Base-by-base conservation (phyloP, 2,797 vertebrate species). In the Rhodeus uyekii region DNA sequence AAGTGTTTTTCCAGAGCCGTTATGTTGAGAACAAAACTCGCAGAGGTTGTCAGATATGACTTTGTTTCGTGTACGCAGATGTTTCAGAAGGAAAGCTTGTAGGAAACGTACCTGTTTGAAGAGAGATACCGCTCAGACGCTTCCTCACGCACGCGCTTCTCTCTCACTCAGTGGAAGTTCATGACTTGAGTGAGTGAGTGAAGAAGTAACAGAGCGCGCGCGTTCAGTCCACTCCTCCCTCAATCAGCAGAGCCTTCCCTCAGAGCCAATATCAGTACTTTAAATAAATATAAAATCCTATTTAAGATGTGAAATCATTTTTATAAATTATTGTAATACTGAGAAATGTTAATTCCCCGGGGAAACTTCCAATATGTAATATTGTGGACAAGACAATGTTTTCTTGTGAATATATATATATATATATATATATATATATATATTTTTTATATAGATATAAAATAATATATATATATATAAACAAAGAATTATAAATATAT, bases 171-270 rank as follows among this genome's bases (percentile, higher is more conserved):
- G 60, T 10, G 8, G 16, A 12, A 60, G 27, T 80, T 71, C 58
- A 42, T 32, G 68, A 74, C 60, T 65, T 18, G 5, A 73, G 68
- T 8, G 67, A 34, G 27, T 7, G 53, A 34, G 65, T 6, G 67
- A 46, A 27, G 6, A 22, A 18, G 10, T 12, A 5, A 13, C 9
- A 6, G 27, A n/a, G n/a, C n/a, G 19, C 24, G 39, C 14, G 50
- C 29, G 39, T 18, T 68, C 64, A 22, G 4, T 34, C 78, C 36
- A 36, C 79, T 74, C 71, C 79, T 81, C 79, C 69, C 24, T 58
- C 53, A 42, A 42, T 42, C 53, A 22, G 44, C 16, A 22, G 3
- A 13, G 34, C 5, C 8, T 12, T 69, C 8, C 16, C 1, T 71
- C 32, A 7, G 9, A 68, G 4, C 27, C 9, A 13, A 48, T 71